Evolutionary conservation across 2,797 vertebrate genomes (phyloP).

Genomic region (Platalea minor): DNA sequence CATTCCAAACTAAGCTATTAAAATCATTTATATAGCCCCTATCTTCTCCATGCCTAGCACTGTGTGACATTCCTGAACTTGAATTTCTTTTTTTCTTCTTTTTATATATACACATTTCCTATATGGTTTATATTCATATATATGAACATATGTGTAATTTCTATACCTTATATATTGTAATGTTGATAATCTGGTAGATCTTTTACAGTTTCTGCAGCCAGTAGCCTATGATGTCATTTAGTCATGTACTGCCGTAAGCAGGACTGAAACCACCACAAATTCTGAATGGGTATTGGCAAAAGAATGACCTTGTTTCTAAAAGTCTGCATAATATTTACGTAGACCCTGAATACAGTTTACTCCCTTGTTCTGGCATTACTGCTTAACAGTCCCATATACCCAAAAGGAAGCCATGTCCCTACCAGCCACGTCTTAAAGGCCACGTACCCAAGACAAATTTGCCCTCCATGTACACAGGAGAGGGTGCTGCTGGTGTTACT

Average conservation of each 20-base stretch:
- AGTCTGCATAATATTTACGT: not conserved
- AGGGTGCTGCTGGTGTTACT: accelerated
- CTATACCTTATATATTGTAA: not conserved
- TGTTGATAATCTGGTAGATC: not conserved
- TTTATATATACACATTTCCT: not conserved
- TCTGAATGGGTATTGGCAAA: not conserved
- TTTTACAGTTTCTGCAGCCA: not conserved
- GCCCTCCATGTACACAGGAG: accelerated
- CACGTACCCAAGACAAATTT: not conserved
- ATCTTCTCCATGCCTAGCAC: not conserved
- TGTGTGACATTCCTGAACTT: not conserved
- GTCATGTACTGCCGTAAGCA: not conserved
- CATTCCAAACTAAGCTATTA: not conserved
- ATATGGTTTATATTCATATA: not conserved
- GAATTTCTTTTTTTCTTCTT: not conserved
- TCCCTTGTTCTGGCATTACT: not conserved
- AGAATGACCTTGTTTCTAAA: not conserved
- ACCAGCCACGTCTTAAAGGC: not conserved
- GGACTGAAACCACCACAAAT: not conserved
- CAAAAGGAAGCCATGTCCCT: not conserved
- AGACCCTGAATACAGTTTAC: not conserved
- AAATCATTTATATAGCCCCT: not conserved
- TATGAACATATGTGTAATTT: not conserved
- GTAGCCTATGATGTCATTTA: not conserved
- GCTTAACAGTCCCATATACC: not conserved